A percentile compares a stretch with the other conserved stretches of the same genome.
Evolutionary conservation across 2,888 invertebrate genomes (phyloP).

Genomic region (Acanthosoma haemorrhoidale): DNA sequence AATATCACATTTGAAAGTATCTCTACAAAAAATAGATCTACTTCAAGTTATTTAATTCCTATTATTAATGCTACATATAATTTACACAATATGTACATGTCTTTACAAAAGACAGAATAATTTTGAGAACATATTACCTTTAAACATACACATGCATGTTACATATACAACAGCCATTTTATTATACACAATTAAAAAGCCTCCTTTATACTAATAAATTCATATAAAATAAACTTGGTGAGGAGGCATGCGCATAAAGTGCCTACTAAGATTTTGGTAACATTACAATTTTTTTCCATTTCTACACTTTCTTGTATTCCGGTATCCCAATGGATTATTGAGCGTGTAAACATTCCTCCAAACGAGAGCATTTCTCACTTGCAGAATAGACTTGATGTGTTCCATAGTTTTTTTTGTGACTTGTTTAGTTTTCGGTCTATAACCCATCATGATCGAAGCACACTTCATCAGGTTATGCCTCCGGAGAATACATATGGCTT

Average conservation of each 20-base stretch:
- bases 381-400: slow-evolving; percentile 6
- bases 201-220: not conserved
- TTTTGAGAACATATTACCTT: no score
- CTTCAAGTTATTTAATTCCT: not conserved
- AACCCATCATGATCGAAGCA: slow-evolving; percentile 13
- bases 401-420: slow-evolving; percentile 19
- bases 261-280: not conserved
- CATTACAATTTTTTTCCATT: not conserved
- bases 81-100: not conserved
- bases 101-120: not conserved
- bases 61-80: not conserved
- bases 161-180: not conserved
- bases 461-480: slow-evolving; percentile 25
- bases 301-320: not conserved
- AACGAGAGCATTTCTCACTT: slow-evolving; percentile 2
- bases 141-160: no score
- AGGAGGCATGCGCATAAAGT: no score
- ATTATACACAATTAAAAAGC: not conserved
- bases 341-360: slow-evolving; percentile 17
- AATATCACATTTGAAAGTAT: not conserved
- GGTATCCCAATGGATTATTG: no score
- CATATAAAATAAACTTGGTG: no score
- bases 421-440: not conserved
- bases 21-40: not conserved
- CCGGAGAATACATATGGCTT: slow-evolving; percentile 15